Conservation (phyloP, 2,797 vertebrate species). For the Muscicapa striata region DNA sequence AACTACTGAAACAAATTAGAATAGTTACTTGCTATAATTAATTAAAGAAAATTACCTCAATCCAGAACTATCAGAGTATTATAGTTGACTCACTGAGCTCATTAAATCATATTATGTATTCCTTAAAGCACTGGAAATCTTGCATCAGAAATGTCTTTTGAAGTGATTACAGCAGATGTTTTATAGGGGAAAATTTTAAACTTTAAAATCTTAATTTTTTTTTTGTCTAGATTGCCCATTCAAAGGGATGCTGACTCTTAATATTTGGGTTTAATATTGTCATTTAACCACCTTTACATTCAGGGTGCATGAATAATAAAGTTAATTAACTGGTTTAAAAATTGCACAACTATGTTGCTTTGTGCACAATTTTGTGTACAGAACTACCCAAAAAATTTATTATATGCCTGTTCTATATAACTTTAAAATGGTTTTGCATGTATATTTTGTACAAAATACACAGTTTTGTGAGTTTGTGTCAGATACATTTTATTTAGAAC, state of each 20-base stretch:
- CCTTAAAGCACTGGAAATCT: slow-evolving; percentile 51
- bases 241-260: slow-evolving; percentile 76
- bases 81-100: slow-evolving; percentile 32
- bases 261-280: slow-evolving; percentile 63
- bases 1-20: slow-evolving; percentile 57
- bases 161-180: slow-evolving; percentile 37
- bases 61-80: slow-evolving; percentile 39
- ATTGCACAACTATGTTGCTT: slow-evolving; percentile 79
- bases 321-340: slow-evolving; percentile 63
- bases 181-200: slow-evolving; percentile 49
- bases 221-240: slow-evolving; percentile 74
- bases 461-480: slow-evolving; percentile 78
- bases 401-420: slow-evolving; percentile 88
- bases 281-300: slow-evolving; percentile 55
- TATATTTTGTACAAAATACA: slow-evolving; percentile 93
- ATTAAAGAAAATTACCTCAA: slow-evolving; percentile 65
- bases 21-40: slow-evolving; percentile 56
- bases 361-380: slow-evolving; percentile 89
- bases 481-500: slow-evolving; percentile 83
- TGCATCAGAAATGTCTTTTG: slow-evolving; percentile 31
- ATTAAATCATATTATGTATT: slow-evolving; percentile 44
- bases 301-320: slow-evolving; percentile 62
- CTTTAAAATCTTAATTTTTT: slow-evolving; percentile 18
- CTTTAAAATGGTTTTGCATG: slow-evolving; percentile 91
- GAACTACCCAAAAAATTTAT: slow-evolving; percentile 83